Evolutionary conservation across 2,797 vertebrate genomes (phyloP).

Genomic region (Diglossa cyanea): DNA sequence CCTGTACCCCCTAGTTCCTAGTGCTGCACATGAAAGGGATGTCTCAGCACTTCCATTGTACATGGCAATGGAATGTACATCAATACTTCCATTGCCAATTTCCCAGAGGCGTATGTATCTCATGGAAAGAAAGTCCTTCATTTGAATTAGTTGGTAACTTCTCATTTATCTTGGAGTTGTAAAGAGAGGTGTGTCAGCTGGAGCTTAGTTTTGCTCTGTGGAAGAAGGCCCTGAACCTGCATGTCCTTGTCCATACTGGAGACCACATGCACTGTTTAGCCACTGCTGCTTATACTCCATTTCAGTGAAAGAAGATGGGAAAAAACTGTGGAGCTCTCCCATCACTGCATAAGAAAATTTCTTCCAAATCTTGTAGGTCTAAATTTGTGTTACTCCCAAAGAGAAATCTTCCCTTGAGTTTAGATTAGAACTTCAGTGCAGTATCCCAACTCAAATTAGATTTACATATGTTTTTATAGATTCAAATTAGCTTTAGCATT

Average conservation of each 20-base stretch:
- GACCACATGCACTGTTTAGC: not conserved
- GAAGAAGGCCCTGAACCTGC: not conserved
- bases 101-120: not conserved
- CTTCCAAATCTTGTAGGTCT: not conserved
- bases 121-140: not conserved
- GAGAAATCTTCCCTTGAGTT: constrained; percentile 12
- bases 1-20: not conserved
- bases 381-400: constrained; percentile 40
- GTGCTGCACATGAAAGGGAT: not conserved
- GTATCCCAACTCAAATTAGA: not conserved
- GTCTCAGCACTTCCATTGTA: not conserved
- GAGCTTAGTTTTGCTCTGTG: not conserved
- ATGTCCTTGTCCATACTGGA: not conserved
- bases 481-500: not conserved
- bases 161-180: not conserved
- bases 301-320: constrained; percentile 38
- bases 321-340: not conserved
- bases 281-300: not conserved
- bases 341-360: not conserved
- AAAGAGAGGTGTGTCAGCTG: not conserved
- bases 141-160: not conserved
- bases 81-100: not conserved
- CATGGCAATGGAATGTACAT: not conserved
- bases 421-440: not conserved
- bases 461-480: not conserved